phyloP scores from a whole-genome alignment of 2,797 vertebrate genomes.

The Anguilla marmorata region DNA sequence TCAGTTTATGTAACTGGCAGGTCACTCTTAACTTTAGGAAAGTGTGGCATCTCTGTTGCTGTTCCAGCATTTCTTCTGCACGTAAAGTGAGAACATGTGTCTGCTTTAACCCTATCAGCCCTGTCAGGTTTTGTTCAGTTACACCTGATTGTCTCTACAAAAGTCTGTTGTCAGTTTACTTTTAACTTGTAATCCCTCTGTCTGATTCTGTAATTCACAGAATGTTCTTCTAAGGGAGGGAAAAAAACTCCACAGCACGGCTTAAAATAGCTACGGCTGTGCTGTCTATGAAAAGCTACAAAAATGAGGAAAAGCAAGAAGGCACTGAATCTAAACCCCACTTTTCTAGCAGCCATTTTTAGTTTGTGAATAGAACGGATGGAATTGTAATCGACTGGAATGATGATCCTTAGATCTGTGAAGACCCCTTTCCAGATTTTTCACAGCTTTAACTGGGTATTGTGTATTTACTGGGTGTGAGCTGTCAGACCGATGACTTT shows the following conservation, averaged over 20 bases:
- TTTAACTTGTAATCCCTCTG: not conserved
- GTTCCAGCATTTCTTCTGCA: not conserved
- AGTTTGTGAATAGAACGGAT: not conserved
- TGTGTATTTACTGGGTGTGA: constrained; percentile 11
- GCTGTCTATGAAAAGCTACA: not conserved
- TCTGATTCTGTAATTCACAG: not conserved
- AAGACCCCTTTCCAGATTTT: not conserved
- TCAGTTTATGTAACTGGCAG: constrained; percentile 29
- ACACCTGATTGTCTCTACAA: not conserved
- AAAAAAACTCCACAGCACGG: not conserved
- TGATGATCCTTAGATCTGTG: not conserved
- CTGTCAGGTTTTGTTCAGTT: not conserved
- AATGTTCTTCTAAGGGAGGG: not conserved
- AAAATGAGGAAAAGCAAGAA: not conserved
- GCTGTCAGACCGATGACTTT: not conserved
- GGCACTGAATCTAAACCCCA: not conserved
- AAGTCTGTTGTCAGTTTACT: not conserved
- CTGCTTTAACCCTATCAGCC: not conserved
- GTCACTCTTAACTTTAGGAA: constrained; percentile 12
- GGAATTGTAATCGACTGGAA: constrained; percentile 18
- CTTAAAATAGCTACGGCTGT: constrained; percentile 19
- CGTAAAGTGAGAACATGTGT: constrained; percentile 16
- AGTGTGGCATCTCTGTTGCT: not conserved
- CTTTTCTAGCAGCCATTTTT: constrained; percentile 3
- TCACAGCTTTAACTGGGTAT: not conserved